Evolutionary conservation across 2,113 vertebrate species (phyloP), one percentile per base, ranked within the genome.

Genomic region (Hoplias malabaricus): DNA sequence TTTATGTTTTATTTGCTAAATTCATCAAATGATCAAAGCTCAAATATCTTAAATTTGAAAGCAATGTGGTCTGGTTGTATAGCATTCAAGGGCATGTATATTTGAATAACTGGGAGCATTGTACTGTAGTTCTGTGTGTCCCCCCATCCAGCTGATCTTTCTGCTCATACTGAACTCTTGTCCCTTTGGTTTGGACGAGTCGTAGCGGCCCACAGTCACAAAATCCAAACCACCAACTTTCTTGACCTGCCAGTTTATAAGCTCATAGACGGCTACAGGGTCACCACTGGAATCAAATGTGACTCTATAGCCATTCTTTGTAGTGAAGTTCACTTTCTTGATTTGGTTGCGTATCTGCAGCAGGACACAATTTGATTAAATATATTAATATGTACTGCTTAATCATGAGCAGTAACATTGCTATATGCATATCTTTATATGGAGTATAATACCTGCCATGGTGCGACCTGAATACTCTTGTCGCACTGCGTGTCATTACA

Each of bases 181-280:
- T 71, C 91, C 89, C 19, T 65, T 61, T 34, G 78, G 78, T 33
- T 89, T 87, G 63, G 88, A 87, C 48, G 89, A 88, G 77, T 92
- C 92, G 74, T 90, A 93, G 50, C 88, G 69, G 6, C 91, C 91
- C 54, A 93, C 89, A 4, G 81, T 87, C 42, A 90, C 79, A 84
- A 91, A 91, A 25, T 88, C 83, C 80, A 81, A 83, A 46, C 77
- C 88, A 6, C 89, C 87, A 3, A 69, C 71, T n/a, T 70, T 59
- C 7, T 84, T 85, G 81, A 78, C 83, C 79, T 91, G 91, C 92
- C 91, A 93, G 82, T 92, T 93, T 71, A 93, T 88, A 11, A 93
- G 73, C 73, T 93, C 92, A 80, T 92, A 93, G 31, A 87, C 88
- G 2, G 91, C 89, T 46, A 89, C 75, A 1, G 91, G 87, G 73